Evolutionary conservation across 2,888 invertebrate species (phyloP).

Genomic region (Eristalis intricaria): DNA sequence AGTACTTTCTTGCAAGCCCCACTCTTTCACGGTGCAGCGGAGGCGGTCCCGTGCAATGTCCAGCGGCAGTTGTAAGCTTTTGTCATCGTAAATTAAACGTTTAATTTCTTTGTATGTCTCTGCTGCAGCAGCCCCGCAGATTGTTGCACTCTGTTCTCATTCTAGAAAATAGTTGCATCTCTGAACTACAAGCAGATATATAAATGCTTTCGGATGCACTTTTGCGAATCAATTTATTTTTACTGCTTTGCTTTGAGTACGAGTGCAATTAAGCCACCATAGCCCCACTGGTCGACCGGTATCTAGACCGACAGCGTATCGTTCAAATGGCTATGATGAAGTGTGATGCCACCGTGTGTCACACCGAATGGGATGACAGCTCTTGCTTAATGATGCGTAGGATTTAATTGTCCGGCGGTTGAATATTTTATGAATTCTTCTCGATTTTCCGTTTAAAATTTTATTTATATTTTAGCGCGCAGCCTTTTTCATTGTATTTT

Average conservation of each 20-base stretch:
- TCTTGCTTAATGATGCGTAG: conserved; percentile 12
- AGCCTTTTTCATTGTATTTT: not conserved
- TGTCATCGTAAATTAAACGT: conserved; percentile 18
- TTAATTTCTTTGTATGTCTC: conserved; percentile 15
- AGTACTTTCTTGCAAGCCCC: conserved; percentile 8
- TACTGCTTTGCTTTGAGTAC: conserved; percentile 4
- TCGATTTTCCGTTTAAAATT: not conserved
- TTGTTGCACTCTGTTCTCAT: not conserved
- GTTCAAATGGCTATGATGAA: not conserved
- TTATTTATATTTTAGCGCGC: conserved; percentile 5
- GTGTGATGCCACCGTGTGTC: not conserved
- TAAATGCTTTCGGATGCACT: conserved; percentile 18
- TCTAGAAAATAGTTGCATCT: conserved; percentile 1
- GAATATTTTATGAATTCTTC: conserved; percentile 6
- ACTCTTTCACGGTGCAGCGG: not conserved
- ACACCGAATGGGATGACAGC: not conserved
- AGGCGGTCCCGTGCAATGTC: not conserved
- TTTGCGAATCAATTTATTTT: conserved; percentile 16
- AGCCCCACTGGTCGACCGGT: not conserved
- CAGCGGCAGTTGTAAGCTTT: not conserved
- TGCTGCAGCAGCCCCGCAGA: not conserved
- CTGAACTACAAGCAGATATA: not conserved
- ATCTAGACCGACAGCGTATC: not conserved
- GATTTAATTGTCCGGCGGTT: conserved; percentile 14
- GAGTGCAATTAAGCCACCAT: not conserved